Evolutionary conservation across 2,797 vertebrate species (phyloP).

Genomic region (Crocidura indochinensis): DNA sequence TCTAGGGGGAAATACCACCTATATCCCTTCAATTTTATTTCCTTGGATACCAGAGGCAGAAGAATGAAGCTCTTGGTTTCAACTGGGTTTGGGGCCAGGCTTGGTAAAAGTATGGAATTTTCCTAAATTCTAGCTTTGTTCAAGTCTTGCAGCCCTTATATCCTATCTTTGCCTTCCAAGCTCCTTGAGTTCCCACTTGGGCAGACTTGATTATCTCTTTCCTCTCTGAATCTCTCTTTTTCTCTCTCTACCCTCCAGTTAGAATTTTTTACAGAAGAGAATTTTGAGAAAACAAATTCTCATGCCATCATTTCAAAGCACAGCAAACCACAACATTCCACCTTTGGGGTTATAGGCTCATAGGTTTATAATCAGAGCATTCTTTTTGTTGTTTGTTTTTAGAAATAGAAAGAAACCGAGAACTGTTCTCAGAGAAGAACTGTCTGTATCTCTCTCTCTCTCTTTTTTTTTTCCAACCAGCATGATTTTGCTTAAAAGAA

Average conservation of each 20-base stretch:
- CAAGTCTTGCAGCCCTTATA: background rate
- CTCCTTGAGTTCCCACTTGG: too few relatives aligned
- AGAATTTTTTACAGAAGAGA: background rate
- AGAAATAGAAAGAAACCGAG: conserved; percentile 17
- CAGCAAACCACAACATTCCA: background rate
- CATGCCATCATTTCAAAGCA: conserved; percentile 22
- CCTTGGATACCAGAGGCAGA: conserved; percentile 31
- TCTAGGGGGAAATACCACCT: conserved; percentile 35
- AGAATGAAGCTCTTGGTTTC: conserved; percentile 22
- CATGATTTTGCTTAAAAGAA: background rate
- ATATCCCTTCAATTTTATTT: conserved; percentile 53
- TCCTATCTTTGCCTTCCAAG: background rate
- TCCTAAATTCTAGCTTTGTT: background rate
- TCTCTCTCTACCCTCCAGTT: background rate
- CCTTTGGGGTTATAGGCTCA: background rate
- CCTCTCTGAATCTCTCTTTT: background rate
- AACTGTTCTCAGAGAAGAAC: background rate
- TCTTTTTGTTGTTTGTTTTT: conserved; percentile 40
- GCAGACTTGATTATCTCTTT: background rate
- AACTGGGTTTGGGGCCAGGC: background rate
- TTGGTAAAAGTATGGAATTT: conserved; percentile 21
- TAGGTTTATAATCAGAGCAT: background rate
- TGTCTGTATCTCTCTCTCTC: background rate
- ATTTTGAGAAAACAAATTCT: background rate
- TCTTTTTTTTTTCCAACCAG: conserved; percentile 16